Base-by-base conservation (phyloP, 92 coral and sea anemone species). In the Phenganax marumi region DNA sequence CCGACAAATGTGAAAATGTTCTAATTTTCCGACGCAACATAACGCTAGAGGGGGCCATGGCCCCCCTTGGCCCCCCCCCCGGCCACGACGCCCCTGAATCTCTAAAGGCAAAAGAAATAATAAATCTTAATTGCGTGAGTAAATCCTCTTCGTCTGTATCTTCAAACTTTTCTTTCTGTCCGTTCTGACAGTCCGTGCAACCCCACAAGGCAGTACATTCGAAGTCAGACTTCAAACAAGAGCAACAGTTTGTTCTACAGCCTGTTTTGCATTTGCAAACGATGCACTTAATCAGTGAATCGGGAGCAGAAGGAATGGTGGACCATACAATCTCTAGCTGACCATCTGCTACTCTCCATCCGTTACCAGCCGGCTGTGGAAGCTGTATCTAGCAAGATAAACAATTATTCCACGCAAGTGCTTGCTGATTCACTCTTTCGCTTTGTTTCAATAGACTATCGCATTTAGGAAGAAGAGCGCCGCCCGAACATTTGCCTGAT, bases 401-500 rank as follows among this genome's bases (percentile, higher is more conserved):
- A 57, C 75, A 84, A 21, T 60, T 33, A 63, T 62, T 18, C 87
- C 84, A 76, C 12, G 62, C n/a, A 25, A 75, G 75, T 58, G 87
- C 51, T 48, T 83, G 86, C n/a, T 17, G 60, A 17, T 83, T 83
- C 6, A 81, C 52, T 39, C 86, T 56, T 33, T 39, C 17, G 58
- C 73, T 83, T 48, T 83, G 43, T 33, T 33, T 33, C 43, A 33
- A 4, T 33, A 33, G 43, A 33, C 43, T 33, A 33, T 33, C 43
- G 43, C 43, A 33, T 1, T 33, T 33, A 33, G 43, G 43, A 33
- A 4, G 43, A 33, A 33, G 43, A 33, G 43, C 43, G 73, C 52
- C 86, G 3, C 51, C 85, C 19, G 86, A 83, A 46, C 70, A 83
- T 54, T 72, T 83, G 17, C 86, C 82, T 23, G 86, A 52, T 14